These are phyloP conservation scores for Ochlodes sylvanus DNA, from an alignment of 2,888 invertebrate species.

Conservation along the genomic window DNA sequence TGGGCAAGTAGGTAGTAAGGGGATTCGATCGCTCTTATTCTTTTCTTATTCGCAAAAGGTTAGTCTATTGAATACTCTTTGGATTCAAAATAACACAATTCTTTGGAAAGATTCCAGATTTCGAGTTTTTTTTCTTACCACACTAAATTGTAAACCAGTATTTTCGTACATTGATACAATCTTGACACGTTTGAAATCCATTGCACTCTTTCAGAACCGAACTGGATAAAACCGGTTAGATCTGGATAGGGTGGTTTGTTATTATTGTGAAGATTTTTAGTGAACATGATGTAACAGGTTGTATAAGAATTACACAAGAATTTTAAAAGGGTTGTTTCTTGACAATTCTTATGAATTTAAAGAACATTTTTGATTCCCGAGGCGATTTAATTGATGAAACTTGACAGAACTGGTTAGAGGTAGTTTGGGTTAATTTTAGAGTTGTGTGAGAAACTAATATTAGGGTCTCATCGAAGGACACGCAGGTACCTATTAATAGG, in stretches of 20 bases:
- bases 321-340: background rate
- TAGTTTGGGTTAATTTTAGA: background rate
- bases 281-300: background rate
- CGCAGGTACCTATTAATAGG: no score
- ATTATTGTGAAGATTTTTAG: background rate
- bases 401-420: background rate
- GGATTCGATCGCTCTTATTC: background rate
- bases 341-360: background rate
- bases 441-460: background rate
- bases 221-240: conserved; percentile 30
- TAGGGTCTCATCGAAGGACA: no score
- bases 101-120: background rate
- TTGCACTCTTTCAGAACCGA: conserved; percentile 41
- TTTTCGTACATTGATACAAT: conserved; percentile 18
- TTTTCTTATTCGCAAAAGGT: background rate
- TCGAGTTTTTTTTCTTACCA: background rate
- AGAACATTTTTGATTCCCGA: background rate
- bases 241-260: conserved; percentile 10
- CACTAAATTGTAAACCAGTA: conserved; percentile 15
- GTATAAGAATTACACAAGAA: background rate
- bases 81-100: background rate
- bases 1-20: conserved; percentile 2
- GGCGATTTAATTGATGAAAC: background rate
- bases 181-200: conserved; percentile 31
- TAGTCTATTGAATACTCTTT: background rate